Conservation (phyloP, 2,888 invertebrate species). For the Scelioninae gen. 1 region DNA sequence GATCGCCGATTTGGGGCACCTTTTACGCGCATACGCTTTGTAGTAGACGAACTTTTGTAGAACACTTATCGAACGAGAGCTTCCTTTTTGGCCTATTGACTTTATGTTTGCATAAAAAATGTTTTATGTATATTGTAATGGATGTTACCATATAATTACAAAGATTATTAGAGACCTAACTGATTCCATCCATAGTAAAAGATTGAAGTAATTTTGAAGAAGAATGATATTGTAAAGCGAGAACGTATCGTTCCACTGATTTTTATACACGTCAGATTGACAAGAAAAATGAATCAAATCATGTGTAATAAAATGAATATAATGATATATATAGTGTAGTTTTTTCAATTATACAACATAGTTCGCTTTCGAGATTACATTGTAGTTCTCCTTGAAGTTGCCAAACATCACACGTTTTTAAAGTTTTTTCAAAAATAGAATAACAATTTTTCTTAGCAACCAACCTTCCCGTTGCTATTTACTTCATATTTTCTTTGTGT, state of each 20-base stretch:
- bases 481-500: too few species aligned
- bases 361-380: too few species aligned
- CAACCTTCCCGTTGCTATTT: too few species aligned
- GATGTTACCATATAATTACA: constrained; percentile 11
- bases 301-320: constrained; percentile 25
- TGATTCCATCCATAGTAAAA: constrained; percentile 35
- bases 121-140: constrained; percentile 26
- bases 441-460: too few species aligned
- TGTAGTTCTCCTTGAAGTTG: too few species aligned
- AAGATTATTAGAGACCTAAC: constrained; percentile 32
- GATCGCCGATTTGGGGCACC: too few species aligned
- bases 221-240: constrained; percentile 22
- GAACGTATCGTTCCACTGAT: constrained; percentile 24
- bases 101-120: constrained; percentile 23
- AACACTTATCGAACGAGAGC: constrained; percentile 30
- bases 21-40: constrained; percentile 3
- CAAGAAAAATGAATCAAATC: constrained; percentile 36
- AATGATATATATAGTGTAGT: not conserved
- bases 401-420: too few species aligned
- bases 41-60: constrained; percentile 12
- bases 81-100: constrained; percentile 39
- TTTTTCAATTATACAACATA: too few species aligned
- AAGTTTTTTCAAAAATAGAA: too few species aligned
- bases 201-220: constrained; percentile 15
- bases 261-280: constrained; percentile 31